Percentiles rank a stretch among this genome's conserved stretches.
These are phyloP conservation scores for Callopanchax toddi DNA, from an alignment of 2,113 vertebrate genomes.

Conservation along the genomic window DNA sequence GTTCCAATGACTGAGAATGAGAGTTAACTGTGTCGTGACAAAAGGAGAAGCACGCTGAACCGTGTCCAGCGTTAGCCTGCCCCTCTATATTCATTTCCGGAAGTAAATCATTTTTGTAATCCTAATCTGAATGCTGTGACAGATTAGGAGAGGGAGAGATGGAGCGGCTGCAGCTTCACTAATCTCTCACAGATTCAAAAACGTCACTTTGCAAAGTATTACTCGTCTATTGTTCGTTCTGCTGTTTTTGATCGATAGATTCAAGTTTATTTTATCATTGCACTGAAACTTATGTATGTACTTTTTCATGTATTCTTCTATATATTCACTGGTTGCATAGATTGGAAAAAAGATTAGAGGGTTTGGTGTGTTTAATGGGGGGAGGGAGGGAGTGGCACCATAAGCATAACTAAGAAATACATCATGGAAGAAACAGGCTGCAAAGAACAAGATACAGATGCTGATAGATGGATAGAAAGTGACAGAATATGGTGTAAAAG, in stretches of 20 bases:
- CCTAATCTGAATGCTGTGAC: conserved; percentile 81
- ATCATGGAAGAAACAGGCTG: conserved; percentile 2
- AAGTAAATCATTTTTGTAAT: conserved; percentile 83
- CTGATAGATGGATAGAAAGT: conserved; percentile 42
- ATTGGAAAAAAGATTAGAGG: conserved; percentile 53
- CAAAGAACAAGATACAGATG: conserved; percentile 12
- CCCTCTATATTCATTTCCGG: conserved; percentile 77
- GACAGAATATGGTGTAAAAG: conserved; percentile 61
- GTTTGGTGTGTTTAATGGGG: conserved; percentile 21
- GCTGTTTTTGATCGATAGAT: conserved; percentile 13
- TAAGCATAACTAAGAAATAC: conserved; percentile 32
- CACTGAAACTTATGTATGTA: background rate
- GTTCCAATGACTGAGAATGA: background rate
- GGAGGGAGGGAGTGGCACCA: conserved; percentile 42
- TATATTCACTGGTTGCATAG: conserved; percentile 19
- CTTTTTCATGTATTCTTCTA: conserved; percentile 1
- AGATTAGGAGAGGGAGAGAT: conserved; percentile 65
- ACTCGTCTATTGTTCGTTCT: conserved; percentile 13
- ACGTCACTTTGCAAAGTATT: conserved; percentile 36
- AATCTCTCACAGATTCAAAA: conserved; percentile 66
- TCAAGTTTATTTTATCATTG: conserved; percentile 2
- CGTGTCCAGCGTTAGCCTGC: conserved; percentile 26
- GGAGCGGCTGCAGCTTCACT: conserved; percentile 44
- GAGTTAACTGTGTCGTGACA: conserved; percentile 9
- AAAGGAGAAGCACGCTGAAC: conserved; percentile 11